A percentile compares a stretch with the other conserved stretches of the same genome.
Conservation (phyloP, 2,113 vertebrate species). For the Parus major region DNA sequence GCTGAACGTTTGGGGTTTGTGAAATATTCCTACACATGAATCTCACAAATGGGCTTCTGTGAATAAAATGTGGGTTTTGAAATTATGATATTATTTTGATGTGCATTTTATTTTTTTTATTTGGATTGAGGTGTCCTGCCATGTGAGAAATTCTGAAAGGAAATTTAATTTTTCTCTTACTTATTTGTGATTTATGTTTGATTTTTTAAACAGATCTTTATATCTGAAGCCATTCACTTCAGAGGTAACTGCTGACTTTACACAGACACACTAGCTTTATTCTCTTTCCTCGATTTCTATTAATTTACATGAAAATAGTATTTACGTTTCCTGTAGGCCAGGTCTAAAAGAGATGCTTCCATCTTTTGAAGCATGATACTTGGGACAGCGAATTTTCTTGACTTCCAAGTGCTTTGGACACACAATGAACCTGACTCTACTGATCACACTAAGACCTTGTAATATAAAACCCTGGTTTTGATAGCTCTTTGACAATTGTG, state of each 20-base stretch:
- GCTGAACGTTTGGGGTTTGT: neutral
- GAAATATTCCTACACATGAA: constrained; percentile 38
- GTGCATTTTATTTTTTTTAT: constrained; percentile 15
- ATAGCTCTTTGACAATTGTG: neutral
- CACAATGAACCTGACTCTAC: neutral
- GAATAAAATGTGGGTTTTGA: constrained; percentile 28
- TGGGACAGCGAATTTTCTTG: neutral
- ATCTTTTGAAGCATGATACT: neutral
- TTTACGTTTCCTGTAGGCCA: neutral
- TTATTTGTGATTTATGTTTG: constrained; percentile 32
- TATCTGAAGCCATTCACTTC: neutral
- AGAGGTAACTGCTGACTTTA: neutral
- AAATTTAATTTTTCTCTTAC: neutral
- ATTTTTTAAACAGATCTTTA: neutral
- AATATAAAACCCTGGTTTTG: neutral
- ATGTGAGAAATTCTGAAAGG: constrained; percentile 13
- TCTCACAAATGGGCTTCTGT: neutral
- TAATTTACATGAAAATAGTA: neutral
- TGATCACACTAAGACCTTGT: neutral
- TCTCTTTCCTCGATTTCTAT: neutral
- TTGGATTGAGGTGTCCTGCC: neutral
- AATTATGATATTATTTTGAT: constrained; percentile 47
- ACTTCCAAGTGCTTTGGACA: neutral
- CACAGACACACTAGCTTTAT: neutral
- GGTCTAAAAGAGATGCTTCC: neutral